Percentiles rank a stretch among this genome's conserved stretches.
Evolutionary conservation across 1,140 invertebrate species (phyloP).

Genomic region (Leptonema lineaticorne): DNA sequence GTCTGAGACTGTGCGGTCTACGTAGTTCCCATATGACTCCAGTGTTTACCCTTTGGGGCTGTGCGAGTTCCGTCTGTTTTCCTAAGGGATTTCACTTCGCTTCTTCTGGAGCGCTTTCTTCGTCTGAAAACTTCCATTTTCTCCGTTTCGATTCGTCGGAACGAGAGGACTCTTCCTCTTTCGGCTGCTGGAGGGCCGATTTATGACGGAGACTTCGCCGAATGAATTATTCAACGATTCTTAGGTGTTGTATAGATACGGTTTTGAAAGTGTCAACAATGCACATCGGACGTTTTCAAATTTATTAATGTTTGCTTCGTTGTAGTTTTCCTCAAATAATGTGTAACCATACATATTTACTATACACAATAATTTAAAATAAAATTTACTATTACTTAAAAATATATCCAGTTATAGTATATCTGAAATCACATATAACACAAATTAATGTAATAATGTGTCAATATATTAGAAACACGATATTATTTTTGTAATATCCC

Average conservation of each 20-base stretch:
- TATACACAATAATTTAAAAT: too few species aligned
- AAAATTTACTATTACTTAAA: too few species aligned
- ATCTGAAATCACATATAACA: too few species aligned
- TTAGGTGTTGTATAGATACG: conserved; percentile 5
- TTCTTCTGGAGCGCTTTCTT: background rate
- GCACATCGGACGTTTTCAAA: conserved; percentile 18
- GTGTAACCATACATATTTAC: too few species aligned
- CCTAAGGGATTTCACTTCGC: conserved; percentile 6
- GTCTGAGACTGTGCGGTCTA: background rate
- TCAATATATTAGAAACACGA: too few species aligned
- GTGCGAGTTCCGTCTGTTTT: conserved; percentile 9
- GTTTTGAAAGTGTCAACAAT: conserved; percentile 16
- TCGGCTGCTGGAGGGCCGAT: conserved; percentile 32
- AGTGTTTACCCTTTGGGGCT: conserved; percentile 18
- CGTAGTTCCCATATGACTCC: conserved; percentile 20
- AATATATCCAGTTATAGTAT: too few species aligned
- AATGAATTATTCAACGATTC: conserved; percentile 38
- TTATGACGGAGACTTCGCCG: conserved; percentile 32
- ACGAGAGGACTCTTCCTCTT: background rate
- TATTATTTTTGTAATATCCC: too few species aligned
- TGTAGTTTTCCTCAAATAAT: too few species aligned
- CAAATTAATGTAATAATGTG: too few species aligned
- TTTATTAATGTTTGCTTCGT: too few species aligned
- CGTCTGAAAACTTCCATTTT: background rate
- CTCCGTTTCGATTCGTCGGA: background rate